Conservation (phyloP, 2,888 invertebrate genomes). For the Dendrolimus houi region DNA sequence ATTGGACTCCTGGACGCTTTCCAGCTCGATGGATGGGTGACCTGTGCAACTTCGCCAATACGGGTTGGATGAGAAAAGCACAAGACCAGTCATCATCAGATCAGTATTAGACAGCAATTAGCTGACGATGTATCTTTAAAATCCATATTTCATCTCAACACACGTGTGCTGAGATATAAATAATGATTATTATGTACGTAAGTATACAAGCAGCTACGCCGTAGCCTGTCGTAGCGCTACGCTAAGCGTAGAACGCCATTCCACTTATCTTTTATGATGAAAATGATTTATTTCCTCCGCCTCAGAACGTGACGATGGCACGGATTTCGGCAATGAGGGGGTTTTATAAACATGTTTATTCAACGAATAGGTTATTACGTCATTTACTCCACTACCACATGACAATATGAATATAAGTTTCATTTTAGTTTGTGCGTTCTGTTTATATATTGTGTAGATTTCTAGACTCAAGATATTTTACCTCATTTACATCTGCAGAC, state of each 20-base stretch:
- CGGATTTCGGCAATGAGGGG: constrained; percentile 1
- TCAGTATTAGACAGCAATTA: no score
- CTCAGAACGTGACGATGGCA: constrained; percentile 6
- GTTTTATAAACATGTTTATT: constrained; percentile 1
- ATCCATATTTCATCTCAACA: no score
- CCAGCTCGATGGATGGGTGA: no score
- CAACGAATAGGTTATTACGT: neutral
- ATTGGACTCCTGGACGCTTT: no score
- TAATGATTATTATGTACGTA: neutral
- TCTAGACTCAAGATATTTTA: no score
- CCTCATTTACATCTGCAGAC: no score
- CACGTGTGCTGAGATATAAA: constrained; percentile 4
- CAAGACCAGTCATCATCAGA: no score
- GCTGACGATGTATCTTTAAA: no score
- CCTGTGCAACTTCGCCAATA: no score
- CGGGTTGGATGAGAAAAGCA: no score
- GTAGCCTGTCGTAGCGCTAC: constrained; percentile 13
- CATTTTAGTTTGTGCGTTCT: no score
- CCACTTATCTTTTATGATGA: constrained; percentile 16
- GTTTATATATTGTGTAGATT: no score
- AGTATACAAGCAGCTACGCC: constrained; percentile 3
- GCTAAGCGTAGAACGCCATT: constrained; percentile 17
- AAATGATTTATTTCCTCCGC: constrained; percentile 12
- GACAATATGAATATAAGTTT: neutral
- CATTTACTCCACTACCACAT: neutral